Conservation (phyloP, 2,113 vertebrate species). For the Cephalopholis sonnerati region DNA sequence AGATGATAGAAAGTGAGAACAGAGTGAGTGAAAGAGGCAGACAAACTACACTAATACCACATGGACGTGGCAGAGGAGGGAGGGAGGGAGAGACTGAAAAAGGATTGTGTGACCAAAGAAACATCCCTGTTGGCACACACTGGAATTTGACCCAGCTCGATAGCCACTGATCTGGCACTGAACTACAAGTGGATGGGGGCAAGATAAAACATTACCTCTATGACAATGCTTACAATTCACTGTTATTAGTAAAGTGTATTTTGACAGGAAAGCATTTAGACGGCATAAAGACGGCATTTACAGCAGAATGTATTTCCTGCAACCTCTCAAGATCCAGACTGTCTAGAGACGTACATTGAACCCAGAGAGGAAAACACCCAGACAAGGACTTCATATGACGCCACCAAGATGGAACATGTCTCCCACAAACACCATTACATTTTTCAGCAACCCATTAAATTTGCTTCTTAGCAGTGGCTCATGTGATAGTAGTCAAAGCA, state of each 20-base stretch:
- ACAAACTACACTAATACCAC: neutral
- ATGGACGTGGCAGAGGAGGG: neutral
- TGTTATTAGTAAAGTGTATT: too few relatives aligned
- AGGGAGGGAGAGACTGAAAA: neutral
- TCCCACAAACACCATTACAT: constrained; percentile 29
- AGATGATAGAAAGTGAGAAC: constrained; percentile 13
- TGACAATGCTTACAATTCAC: neutral
- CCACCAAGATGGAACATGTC: neutral
- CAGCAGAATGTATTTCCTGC: neutral
- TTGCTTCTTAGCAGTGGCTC: constrained; percentile 2
- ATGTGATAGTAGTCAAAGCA: neutral
- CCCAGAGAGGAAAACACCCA: constrained; percentile 9
- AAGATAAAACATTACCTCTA: constrained; percentile 1
- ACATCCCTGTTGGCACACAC: neutral
- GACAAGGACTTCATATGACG: constrained; percentile 9
- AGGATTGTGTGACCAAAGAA: neutral
- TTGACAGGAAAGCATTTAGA: too few relatives aligned
- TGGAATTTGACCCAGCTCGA: neutral
- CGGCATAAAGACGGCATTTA: too few relatives aligned
- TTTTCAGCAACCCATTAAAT: constrained; percentile 29
- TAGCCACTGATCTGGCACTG: constrained; percentile 6
- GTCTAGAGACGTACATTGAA: neutral
- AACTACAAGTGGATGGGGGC: constrained; percentile 2
- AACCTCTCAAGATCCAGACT: neutral
- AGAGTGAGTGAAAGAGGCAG: neutral